Evolutionary conservation across 2,888 invertebrate species (phyloP).

Genomic region (Zygogramma bicolorata): DNA sequence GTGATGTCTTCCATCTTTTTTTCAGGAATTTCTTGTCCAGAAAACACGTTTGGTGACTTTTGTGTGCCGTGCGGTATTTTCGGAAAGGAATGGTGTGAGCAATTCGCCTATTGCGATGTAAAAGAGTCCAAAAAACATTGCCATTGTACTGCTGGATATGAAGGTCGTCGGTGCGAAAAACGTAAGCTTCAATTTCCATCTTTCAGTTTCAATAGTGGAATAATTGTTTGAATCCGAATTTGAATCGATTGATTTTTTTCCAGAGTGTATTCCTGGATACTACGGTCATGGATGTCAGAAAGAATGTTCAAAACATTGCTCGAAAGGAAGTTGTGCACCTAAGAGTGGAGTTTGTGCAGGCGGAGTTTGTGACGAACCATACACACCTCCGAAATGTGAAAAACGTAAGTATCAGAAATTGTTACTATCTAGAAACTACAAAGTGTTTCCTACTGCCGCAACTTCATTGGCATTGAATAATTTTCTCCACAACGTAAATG

Average conservation of each 20-base stretch:
- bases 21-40: slow-evolving; percentile 34
- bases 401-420: no score
- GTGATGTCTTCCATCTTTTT: no score
- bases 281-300: slow-evolving; percentile 55
- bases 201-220: background rate
- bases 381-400: no score
- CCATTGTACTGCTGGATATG: slow-evolving; percentile 48
- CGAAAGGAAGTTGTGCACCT: background rate
- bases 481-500: no score
- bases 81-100: slow-evolving; percentile 37
- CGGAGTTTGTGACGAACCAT: no score
- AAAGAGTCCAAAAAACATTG: slow-evolving; percentile 22
- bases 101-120: slow-evolving; percentile 19
- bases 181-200: slow-evolving; percentile 5
- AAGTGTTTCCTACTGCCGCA: no score
- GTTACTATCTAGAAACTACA: no score
- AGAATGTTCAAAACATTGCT: slow-evolving; percentile 45
- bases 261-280: slow-evolving; percentile 41
- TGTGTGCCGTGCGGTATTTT: slow-evolving; percentile 47
- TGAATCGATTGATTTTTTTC: background rate
- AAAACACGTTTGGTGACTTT: slow-evolving; percentile 38
- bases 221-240: background rate
- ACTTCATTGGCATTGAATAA: no score
- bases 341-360: no score
- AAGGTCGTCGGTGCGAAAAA: slow-evolving; percentile 32